Evolutionary conservation across 1,140 invertebrate species (phyloP).

Genomic region (Maconellicoccus hirsutus): DNA sequence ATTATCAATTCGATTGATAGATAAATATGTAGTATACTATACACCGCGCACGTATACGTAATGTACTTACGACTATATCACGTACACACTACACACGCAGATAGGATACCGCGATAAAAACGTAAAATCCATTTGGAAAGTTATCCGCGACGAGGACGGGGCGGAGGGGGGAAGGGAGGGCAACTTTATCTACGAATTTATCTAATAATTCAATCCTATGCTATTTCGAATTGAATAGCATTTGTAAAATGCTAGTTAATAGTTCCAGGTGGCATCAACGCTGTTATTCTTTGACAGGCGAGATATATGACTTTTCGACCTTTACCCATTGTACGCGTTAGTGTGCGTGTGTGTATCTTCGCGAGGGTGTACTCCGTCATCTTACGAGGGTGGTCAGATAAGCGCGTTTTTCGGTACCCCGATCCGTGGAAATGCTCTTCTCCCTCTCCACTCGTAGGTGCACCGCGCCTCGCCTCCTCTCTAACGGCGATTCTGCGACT

Average conservation of each 20-base stretch:
- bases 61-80: too few relatives aligned
- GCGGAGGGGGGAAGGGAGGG: background rate
- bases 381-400: slow-evolving; percentile 19
- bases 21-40: too few relatives aligned
- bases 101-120: slow-evolving; percentile 7
- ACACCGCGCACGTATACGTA: too few relatives aligned
- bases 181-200: background rate
- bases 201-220: slow-evolving; percentile 21
- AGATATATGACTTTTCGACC: slow-evolving; percentile 21
- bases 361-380: slow-evolving; percentile 12
- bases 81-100: background rate
- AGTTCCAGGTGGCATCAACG: slow-evolving; percentile 19
- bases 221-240: slow-evolving; percentile 12
- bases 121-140: too few relatives aligned
- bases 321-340: background rate
- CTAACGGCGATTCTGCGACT: background rate
- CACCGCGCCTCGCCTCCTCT: background rate
- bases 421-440: background rate
- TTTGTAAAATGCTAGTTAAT: slow-evolving; percentile 22
- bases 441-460: background rate
- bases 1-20: too few relatives aligned
- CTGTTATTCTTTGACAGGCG: slow-evolving; percentile 19
- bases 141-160: background rate
- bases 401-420: background rate
- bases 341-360: background rate